phyloP scores from a whole-genome alignment of 1,140 invertebrate genomes.

The Macrobrachium rosenbergii region DNA sequence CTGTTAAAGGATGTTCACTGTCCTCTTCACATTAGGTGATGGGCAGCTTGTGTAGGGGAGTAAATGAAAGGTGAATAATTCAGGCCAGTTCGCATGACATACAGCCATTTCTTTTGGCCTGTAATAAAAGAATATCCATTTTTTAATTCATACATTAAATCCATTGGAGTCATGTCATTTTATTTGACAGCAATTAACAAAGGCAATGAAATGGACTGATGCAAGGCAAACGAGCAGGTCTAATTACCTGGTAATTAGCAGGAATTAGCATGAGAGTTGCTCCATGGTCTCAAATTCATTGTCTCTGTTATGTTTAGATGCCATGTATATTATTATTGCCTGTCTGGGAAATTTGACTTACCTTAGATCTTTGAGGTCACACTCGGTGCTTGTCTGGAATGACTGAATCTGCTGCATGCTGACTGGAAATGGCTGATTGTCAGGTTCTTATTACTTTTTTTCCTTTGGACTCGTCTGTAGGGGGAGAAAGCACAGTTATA shows the following conservation, averaged over 20 bases:
- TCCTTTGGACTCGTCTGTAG: constrained; percentile 30
- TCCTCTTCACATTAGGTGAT: constrained; percentile 2
- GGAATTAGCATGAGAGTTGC: constrained; percentile 50
- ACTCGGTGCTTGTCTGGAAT: constrained; percentile 60
- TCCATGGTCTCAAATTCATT: constrained; percentile 50
- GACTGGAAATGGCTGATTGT: constrained; percentile 64
- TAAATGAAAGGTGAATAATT: constrained; percentile 47
- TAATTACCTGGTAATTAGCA: constrained; percentile 50
- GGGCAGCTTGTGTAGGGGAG: constrained; percentile 54
- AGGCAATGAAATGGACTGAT: constrained; percentile 36
- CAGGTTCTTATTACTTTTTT: constrained; percentile 54
- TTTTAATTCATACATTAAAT: constrained; percentile 37
- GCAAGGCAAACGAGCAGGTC: constrained; percentile 47
- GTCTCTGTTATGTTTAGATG: constrained; percentile 59
- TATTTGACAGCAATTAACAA: constrained; percentile 48
- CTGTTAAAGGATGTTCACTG: no score
- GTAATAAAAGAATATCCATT: constrained; percentile 22
- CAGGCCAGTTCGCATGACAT: constrained; percentile 60
- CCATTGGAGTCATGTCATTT: constrained; percentile 62
- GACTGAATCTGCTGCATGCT: constrained; percentile 56
- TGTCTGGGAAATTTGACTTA: constrained; percentile 54
- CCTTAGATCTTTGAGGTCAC: constrained; percentile 56
- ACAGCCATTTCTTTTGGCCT: constrained; percentile 64
- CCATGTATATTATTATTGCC: constrained; percentile 49
- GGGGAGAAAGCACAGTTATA: constrained; percentile 53